These are phyloP conservation scores for Trichacis sp. DNA, from an alignment of 2,888 invertebrate species.

Conservation along the genomic window DNA sequence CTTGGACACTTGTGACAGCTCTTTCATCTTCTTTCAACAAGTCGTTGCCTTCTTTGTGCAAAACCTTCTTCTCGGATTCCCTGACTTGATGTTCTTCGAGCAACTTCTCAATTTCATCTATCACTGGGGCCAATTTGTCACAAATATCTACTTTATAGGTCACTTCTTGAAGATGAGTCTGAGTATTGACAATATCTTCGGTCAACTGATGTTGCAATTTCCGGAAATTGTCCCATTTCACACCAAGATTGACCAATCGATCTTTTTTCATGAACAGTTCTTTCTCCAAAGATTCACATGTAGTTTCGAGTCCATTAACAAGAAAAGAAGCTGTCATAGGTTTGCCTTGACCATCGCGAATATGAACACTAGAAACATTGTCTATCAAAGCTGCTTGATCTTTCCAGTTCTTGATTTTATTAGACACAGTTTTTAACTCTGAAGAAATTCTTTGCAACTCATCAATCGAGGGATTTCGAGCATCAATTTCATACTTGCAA, in stretches of 20 bases:
- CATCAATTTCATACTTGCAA: slow-evolving; percentile 83
- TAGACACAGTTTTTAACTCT: slow-evolving; percentile 78
- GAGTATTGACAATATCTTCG: slow-evolving; percentile 75
- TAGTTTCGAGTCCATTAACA: slow-evolving; percentile 80
- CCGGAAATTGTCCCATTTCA: slow-evolving; percentile 84
- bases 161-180: slow-evolving; percentile 73
- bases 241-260: slow-evolving; percentile 78
- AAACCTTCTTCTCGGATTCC: slow-evolving; percentile 75
- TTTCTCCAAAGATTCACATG: slow-evolving; percentile 76
- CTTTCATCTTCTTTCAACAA: slow-evolving; percentile 86
- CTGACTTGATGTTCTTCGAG: slow-evolving; percentile 73
- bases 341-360: slow-evolving; percentile 79
- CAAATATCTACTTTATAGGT: slow-evolving; percentile 70
- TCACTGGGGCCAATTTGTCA: slow-evolving; percentile 69
- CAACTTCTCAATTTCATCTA: slow-evolving; percentile 71
- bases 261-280: slow-evolving; percentile 78
- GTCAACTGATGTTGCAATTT: slow-evolving; percentile 79
- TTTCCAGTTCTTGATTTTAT: slow-evolving; percentile 80
- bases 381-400: slow-evolving; percentile 78
- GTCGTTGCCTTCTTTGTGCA: slow-evolving; percentile 83
- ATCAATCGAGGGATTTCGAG: slow-evolving; percentile 78
- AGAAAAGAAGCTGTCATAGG: slow-evolving; percentile 80
- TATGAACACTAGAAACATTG: slow-evolving; percentile 76
- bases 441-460: slow-evolving; percentile 78
- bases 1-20: slow-evolving; percentile 84